Percentiles rank a stretch among this genome's conserved stretches.
phyloP scores from a whole-genome alignment of 1,140 invertebrate species.

The Lucilia sericata region DNA sequence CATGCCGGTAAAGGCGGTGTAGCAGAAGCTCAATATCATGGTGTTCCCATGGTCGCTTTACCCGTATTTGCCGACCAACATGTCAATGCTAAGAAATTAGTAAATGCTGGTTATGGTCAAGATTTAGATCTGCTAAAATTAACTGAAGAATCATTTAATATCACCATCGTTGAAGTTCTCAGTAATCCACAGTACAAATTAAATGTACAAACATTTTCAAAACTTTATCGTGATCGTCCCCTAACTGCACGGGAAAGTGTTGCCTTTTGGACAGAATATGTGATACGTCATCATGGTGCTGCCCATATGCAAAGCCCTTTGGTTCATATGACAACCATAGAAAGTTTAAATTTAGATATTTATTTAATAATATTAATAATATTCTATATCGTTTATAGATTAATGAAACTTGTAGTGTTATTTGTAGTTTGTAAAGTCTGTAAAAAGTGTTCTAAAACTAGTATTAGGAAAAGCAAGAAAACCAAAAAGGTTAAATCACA shows the following conservation, averaged over 20 bases:
- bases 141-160: conserved; percentile 59
- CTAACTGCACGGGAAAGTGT: conserved; percentile 56
- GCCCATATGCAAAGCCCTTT: conserved; percentile 66
- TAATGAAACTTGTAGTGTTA: conserved; percentile 26
- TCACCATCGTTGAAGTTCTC: conserved; percentile 55
- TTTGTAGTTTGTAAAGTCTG: not conserved
- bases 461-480: not conserved
- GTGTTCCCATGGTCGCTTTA: conserved; percentile 78
- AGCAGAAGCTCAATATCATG: conserved; percentile 78
- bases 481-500: not conserved
- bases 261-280: conserved; percentile 64
- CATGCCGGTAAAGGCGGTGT: conserved; percentile 79
- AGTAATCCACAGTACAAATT: conserved; percentile 56
- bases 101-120: conserved; percentile 69
- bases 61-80: conserved; percentile 77
- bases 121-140: conserved; percentile 64
- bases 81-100: conserved; percentile 70
- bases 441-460: not conserved
- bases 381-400: conserved; percentile 24
- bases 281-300: conserved; percentile 68
- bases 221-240: too few relatives aligned
- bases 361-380: conserved; percentile 48
- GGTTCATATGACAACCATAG: conserved; percentile 57
- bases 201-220: conserved; percentile 58
- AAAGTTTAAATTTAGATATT: conserved; percentile 55